Base-by-base conservation (phyloP, 2,113 vertebrate genomes). In the Corydoras sp. region DNA sequence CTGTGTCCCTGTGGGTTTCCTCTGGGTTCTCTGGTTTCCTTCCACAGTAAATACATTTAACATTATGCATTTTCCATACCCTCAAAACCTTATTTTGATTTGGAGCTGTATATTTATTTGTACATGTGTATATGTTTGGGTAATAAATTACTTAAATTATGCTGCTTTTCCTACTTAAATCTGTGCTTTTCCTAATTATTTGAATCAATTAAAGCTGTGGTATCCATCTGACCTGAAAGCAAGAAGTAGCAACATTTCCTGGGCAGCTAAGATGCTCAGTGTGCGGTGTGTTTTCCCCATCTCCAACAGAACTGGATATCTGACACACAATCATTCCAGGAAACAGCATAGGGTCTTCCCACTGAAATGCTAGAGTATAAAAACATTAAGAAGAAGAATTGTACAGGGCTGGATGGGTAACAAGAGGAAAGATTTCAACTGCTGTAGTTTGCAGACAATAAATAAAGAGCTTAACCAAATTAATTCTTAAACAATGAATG, bases 321-420 rank as follows among this genome's bases (percentile, higher is more conserved):
- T 71, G 61, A 62, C 62, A 69, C 60, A 62, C 62, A 76, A 55
- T 72, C 58, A 74, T 84, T 81, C 80, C 82, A 79, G 81, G 80
- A 82, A 82, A 79, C 59, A 71, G 74, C 58, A 30, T 31, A 76
- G 81, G 67, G 72, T 79, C 76, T 77, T 86, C 74, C 73, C 77
- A 31, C 76, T 81, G 81, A 85, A 85, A 88, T 24, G 53, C 76
- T 69, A 85, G 83, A 82, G 50, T 77, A 79, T 71, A 75, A 84
- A 88, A 86, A 85, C 82, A 85, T 84, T 83, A 82, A 84, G 82
- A 83, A 81, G 50, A 83, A 65, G 80, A 84, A 79, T 76, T 76
- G 81, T 78, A 68, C 18, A n/a, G 80, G 81, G 77, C 79, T 79
- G 76, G 78, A 69, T 64, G 12, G 48, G 68, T 79, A 84, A 84